These are phyloP conservation scores for Corythornis madagascariensis DNA, from an alignment of 2,113 vertebrate genomes.

Conservation along the genomic window DNA sequence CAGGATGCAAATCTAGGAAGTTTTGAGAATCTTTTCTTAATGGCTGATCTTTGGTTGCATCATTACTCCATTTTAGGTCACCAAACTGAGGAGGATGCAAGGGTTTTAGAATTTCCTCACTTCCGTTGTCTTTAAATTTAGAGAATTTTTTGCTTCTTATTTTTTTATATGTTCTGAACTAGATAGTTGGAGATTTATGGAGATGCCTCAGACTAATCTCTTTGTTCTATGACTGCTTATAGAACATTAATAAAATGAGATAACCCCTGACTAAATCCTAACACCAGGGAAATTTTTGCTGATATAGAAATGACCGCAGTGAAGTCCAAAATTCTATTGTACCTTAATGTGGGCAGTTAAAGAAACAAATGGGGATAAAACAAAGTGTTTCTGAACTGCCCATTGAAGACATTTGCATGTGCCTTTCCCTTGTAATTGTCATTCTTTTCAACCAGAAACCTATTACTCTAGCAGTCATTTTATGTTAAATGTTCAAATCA, in stretches of 20 bases:
- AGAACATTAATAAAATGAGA: constrained; percentile 19
- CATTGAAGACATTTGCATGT: constrained; percentile 63
- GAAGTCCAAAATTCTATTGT: constrained; percentile 54
- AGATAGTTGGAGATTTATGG: background rate
- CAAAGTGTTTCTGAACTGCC: constrained; percentile 51
- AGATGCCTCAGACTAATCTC: background rate
- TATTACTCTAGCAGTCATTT: constrained; percentile 2
- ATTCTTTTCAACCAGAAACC: constrained; percentile 31
- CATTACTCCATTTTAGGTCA: background rate
- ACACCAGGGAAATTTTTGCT: constrained; percentile 45
- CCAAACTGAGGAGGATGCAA: background rate
- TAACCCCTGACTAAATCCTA: constrained; percentile 40
- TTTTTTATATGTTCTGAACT: background rate
- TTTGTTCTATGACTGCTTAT: constrained; percentile 23
- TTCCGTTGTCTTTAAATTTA: background rate
- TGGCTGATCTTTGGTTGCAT: background rate
- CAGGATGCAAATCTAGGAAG: background rate
- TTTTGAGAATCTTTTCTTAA: background rate
- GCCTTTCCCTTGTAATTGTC: constrained; percentile 58
- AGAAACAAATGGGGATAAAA: constrained; percentile 62
- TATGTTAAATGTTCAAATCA: constrained; percentile 46
- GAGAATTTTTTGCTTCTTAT: background rate
- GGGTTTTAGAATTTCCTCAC: background rate
- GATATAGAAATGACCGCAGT: constrained; percentile 18
- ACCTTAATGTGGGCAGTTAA: constrained; percentile 44